A percentile compares a stretch with the other conserved stretches of the same genome.
Conservation (phyloP, 2,113 vertebrate species). For the Megatriorchis doriae region DNA sequence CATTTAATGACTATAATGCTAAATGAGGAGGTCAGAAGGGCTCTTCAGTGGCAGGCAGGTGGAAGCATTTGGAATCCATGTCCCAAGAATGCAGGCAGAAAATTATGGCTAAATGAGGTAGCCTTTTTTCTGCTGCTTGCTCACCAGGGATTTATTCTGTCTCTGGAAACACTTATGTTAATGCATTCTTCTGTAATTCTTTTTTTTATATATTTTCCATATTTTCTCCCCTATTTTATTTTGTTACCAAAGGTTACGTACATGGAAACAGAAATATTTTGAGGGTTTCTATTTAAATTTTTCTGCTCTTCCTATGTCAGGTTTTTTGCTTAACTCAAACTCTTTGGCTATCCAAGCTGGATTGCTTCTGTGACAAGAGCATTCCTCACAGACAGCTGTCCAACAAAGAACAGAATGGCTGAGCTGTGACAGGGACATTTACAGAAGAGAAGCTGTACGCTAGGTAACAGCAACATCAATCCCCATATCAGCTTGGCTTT, state of each 20-base stretch:
- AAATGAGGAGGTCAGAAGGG: not conserved
- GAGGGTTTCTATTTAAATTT: slow-evolving; percentile 21
- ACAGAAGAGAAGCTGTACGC: not conserved
- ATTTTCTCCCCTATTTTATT: slow-evolving; percentile 36
- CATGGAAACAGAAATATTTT: slow-evolving; percentile 52
- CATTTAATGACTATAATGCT: not conserved
- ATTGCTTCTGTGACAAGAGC: not conserved
- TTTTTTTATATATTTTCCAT: slow-evolving; percentile 26
- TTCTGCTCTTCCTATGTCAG: not conserved
- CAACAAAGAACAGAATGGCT: not conserved
- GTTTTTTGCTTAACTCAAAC: not conserved
- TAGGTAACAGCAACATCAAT: not conserved
- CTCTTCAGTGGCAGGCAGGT: not conserved
- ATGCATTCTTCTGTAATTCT: slow-evolving; percentile 1
- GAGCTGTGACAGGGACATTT: not conserved
- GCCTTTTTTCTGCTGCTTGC: not conserved
- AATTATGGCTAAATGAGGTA: not conserved
- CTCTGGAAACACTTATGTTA: not conserved
- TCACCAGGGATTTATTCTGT: not conserved
- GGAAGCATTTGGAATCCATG: not conserved
- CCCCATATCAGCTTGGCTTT: not conserved
- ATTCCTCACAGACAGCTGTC: not conserved
- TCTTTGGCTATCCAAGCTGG: not conserved
- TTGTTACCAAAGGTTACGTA: slow-evolving; percentile 33
- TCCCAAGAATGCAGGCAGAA: not conserved